These are phyloP conservation scores for Coracopsis vasa DNA, from an alignment of 2,113 vertebrate species.

Conservation along the genomic window DNA sequence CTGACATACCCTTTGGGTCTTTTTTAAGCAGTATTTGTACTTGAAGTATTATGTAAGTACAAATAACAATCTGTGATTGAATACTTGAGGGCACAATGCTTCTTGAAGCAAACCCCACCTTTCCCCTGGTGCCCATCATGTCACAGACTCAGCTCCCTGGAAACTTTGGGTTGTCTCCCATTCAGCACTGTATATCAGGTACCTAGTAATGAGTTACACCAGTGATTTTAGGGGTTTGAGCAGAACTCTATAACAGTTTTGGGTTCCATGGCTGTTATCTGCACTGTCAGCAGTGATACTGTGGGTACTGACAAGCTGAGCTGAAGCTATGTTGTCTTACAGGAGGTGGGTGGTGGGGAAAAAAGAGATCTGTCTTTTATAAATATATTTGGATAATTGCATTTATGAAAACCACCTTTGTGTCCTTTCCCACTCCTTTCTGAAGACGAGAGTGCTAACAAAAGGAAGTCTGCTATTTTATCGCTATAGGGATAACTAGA, in stretches of 20 bases:
- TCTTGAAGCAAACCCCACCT: background rate
- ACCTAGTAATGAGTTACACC: background rate
- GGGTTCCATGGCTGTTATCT: background rate
- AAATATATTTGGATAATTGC: slow-evolving; percentile 30
- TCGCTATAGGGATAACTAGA: background rate
- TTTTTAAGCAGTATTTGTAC: background rate
- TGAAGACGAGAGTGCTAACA: background rate
- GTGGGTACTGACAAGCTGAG: slow-evolving; percentile 18
- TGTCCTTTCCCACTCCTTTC: slow-evolving; percentile 11
- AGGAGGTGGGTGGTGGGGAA: background rate
- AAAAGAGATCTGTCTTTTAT: background rate
- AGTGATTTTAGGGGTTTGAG: background rate
- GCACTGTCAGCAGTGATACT: slow-evolving; percentile 29
- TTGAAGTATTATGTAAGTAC: background rate
- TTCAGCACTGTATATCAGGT: background rate
- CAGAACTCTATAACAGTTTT: background rate
- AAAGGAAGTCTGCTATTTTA: slow-evolving; percentile 17
- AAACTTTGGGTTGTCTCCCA: background rate
- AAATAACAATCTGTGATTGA: background rate
- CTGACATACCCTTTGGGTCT: background rate
- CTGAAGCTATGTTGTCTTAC: background rate
- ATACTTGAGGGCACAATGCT: background rate
- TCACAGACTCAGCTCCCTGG: background rate
- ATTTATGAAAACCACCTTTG: slow-evolving; percentile 1
- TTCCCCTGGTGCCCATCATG: fast-evolving